Conservation (phyloP, 2,797 vertebrate species). For the Cebuella pygmaea region DNA sequence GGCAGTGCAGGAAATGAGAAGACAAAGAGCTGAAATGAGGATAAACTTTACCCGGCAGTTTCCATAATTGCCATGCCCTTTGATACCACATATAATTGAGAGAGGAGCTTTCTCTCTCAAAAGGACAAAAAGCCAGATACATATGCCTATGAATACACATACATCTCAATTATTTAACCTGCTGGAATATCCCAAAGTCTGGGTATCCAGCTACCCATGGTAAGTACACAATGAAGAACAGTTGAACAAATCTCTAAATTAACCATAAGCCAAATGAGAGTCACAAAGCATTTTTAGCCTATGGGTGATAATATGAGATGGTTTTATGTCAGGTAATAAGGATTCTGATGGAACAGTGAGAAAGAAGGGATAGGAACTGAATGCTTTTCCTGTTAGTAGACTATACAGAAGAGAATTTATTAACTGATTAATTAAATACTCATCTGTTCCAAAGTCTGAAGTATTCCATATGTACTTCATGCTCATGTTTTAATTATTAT, state of each 20-base stretch:
- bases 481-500: neutral
- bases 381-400: neutral
- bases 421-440: neutral
- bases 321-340: neutral
- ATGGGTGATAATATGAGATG: neutral
- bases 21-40: neutral
- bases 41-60: neutral
- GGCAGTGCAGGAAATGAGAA: neutral
- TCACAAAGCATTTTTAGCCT: neutral
- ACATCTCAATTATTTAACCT: neutral
- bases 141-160: rapidly evolving
- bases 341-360: neutral
- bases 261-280: neutral
- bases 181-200: neutral
- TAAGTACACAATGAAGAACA: neutral
- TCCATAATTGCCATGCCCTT: neutral
- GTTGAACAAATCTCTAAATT: neutral
- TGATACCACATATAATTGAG: neutral
- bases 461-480: too few species aligned
- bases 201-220: too few species aligned
- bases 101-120: neutral
- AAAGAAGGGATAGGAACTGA: neutral
- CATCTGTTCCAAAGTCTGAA: neutral
- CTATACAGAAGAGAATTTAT: neutral
- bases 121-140: neutral